A percentile compares a stretch with the other conserved stretches of the same genome.
Evolutionary conservation across 1,140 invertebrate species (phyloP).

Genomic region (Zaprionus africanus): DNA sequence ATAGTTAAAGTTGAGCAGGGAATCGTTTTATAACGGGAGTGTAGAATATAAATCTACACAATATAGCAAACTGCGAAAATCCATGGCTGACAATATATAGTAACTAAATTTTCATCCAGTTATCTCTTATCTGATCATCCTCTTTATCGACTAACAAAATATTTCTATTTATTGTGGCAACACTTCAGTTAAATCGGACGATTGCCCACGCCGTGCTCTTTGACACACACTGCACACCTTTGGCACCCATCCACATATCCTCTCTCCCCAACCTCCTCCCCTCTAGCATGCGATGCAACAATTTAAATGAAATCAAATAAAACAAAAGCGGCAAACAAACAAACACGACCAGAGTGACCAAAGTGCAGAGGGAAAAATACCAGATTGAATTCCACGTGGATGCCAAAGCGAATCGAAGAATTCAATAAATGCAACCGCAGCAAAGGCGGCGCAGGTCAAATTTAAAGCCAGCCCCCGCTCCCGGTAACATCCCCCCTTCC

Average conservation of each 20-base stretch:
- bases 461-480: slow-evolving; percentile 30
- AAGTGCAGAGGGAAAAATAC: slow-evolving; percentile 4
- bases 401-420: slow-evolving; percentile 28
- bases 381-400: slow-evolving; percentile 34
- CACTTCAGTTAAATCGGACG: neutral
- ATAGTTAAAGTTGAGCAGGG: neutral
- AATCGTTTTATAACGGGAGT: too few relatives aligned
- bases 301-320: slow-evolving; percentile 18
- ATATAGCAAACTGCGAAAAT: too few relatives aligned
- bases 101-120: neutral
- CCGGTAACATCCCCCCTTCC: neutral
- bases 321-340: slow-evolving; percentile 14
- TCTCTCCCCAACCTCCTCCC: neutral
- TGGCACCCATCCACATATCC: neutral
- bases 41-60: too few relatives aligned
- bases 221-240: neutral
- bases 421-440: slow-evolving; percentile 46
- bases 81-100: too few relatives aligned
- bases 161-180: neutral
- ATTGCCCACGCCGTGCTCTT: neutral
- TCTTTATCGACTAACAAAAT: neutral
- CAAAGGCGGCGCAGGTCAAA: slow-evolving; percentile 16
- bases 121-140: neutral
- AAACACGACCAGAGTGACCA: slow-evolving; percentile 18
- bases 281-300: neutral